These are phyloP conservation scores for Alviniconcha marisindica DNA, from an alignment of 1,140 invertebrate genomes.

Conservation along the genomic window DNA sequence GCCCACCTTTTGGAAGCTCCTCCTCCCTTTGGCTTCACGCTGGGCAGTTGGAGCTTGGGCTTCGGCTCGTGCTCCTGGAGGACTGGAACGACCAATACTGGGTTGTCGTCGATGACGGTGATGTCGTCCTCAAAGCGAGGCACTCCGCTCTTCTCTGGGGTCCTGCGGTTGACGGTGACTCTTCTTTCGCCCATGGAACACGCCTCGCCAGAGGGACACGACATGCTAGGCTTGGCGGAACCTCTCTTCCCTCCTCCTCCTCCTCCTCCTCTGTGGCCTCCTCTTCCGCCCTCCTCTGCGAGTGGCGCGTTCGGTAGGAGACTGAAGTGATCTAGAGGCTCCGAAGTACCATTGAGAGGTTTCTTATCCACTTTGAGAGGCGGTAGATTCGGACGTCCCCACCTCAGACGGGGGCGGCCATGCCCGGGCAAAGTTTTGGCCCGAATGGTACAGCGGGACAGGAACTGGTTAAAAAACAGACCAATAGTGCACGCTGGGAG, in stretches of 20 bases:
- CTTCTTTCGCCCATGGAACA: constrained; percentile 44
- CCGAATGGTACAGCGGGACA: constrained; percentile 32
- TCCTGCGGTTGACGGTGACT: constrained; percentile 39
- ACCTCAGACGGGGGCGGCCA: constrained; percentile 29
- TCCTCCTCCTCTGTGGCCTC: constrained; percentile 6
- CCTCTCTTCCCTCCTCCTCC: constrained; percentile 22
- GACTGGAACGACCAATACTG: constrained; percentile 43
- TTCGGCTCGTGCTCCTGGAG: constrained; percentile 38
- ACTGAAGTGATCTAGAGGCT: not conserved
- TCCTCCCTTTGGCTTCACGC: constrained; percentile 32
- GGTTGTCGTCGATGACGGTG: constrained; percentile 49
- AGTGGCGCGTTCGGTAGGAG: not conserved
- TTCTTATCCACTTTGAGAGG: constrained; percentile 23
- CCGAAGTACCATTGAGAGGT: constrained; percentile 27
- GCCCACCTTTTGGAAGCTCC: constrained; percentile 47
- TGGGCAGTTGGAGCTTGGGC: constrained; percentile 39
- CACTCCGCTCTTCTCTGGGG: constrained; percentile 36
- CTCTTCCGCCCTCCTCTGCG: not conserved
- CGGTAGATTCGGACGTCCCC: not conserved
- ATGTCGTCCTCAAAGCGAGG: constrained; percentile 43
- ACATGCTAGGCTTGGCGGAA: constrained; percentile 39
- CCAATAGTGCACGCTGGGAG: constrained; percentile 25
- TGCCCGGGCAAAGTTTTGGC: constrained; percentile 25
- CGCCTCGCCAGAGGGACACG: constrained; percentile 38
- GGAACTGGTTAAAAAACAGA: not conserved